phyloP scores from a whole-genome alignment of 1,140 invertebrate genomes.

The Aricia agestis region DNA sequence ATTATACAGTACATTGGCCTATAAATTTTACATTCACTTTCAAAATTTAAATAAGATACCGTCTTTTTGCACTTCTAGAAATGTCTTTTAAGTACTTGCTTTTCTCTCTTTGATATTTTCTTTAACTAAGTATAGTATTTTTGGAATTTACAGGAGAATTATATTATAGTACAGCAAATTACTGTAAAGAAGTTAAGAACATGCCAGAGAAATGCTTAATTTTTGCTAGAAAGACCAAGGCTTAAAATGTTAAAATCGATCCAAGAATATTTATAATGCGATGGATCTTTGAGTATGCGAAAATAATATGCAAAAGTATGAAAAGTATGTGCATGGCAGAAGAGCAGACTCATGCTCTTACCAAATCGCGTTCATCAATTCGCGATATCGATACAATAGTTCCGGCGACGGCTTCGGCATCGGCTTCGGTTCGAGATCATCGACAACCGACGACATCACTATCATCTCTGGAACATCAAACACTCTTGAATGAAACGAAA shows the following conservation, averaged over 20 bases:
- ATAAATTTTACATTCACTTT: background rate
- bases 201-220: no score
- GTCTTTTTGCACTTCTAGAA: background rate
- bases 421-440: constrained; percentile 38
- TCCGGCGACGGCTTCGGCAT: constrained; percentile 46
- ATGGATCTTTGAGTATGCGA: background rate
- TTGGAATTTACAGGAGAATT: no score
- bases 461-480: constrained; percentile 52
- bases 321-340: background rate
- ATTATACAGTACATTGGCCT: background rate
- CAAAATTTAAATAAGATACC: background rate
- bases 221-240: no score
- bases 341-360: constrained; percentile 37
- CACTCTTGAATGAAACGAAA: constrained; percentile 14
- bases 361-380: constrained; percentile 53
- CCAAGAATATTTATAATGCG: background rate
- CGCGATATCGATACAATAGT: constrained; percentile 48
- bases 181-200: no score
- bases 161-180: no score
- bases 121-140: no score
- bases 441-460: constrained; percentile 52
- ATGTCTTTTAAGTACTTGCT: background rate
- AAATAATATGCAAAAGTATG: background rate
- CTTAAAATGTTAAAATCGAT: background rate
- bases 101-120: background rate